These are phyloP conservation scores for Chauna torquata DNA, from an alignment of 2,113 vertebrate species.

Conservation along the genomic window DNA sequence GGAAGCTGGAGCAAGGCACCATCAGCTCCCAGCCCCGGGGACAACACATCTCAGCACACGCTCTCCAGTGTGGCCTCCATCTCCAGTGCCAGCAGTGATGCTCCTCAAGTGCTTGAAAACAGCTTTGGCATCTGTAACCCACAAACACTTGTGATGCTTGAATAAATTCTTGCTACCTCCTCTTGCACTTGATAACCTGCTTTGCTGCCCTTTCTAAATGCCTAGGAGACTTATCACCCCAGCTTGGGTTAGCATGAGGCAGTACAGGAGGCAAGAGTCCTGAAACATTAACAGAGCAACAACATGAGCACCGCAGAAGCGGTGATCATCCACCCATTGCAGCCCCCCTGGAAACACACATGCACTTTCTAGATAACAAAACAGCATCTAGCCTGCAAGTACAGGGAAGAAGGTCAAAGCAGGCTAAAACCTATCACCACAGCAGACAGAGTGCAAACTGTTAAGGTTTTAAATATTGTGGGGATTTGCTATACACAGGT, in stretches of 20 bases:
- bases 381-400: neutral
- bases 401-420: neutral
- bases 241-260: neutral
- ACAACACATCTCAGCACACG: rapidly evolving
- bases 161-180: neutral
- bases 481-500: neutral
- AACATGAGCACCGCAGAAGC: neutral
- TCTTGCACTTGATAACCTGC: neutral
- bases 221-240: neutral
- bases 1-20: neutral
- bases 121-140: neutral
- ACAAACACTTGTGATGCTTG: neutral
- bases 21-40: neutral
- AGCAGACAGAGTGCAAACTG: neutral
- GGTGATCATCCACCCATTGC: neutral
- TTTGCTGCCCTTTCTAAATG: neutral
- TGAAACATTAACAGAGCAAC: neutral
- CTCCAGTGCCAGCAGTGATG: rapidly evolving
- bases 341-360: neutral
- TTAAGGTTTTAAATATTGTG: rapidly evolving
- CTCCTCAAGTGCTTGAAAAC: neutral
- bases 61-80: too few relatives aligned
- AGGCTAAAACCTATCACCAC: neutral
- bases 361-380: neutral
- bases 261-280: neutral